Base-by-base conservation (phyloP, 2,113 vertebrate genomes). In the Corapipo altera region DNA sequence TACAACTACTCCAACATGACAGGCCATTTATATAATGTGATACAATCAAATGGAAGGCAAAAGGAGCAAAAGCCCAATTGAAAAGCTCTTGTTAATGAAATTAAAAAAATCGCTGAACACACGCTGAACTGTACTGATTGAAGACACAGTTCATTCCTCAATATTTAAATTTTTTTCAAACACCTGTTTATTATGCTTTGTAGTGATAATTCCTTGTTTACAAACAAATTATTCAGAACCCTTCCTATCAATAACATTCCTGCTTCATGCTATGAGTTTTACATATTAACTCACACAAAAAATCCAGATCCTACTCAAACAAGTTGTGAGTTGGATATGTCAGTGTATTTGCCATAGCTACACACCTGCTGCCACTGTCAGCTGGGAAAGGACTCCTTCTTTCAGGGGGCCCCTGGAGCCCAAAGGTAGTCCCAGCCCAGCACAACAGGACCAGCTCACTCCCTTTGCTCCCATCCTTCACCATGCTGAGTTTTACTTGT, bases 381-480 rank as follows among this genome's bases (percentile, higher is more conserved):
- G 16, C 48, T 78, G 11, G 12, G 33, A 77, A 48, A 46, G 6
- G 1, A 64, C 20, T 33, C 17, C 27, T 5, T 48, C 22, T 21
- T n/a, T 10, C 32, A 28, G 21, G 57, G 16, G 35, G 5, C 23
- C 59, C 5, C n/a, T 71, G 8, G 44, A 57, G 81, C 3, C 2
- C n/a, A 73, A 41, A 73, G 9, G 9, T 62, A 11, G 6, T 13
- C 15, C 9, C 28, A 75, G 33, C 3, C 33, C 23, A 51, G 13
- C 0, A 0, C 12, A 64, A 8, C 12, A 5, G 21, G 12, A 48
- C 32, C 15, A 59, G 8, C 4, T 54, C 23, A 15, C 21, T 71
- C 9, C 6, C 2, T 23, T 81, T 71, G 6, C 11, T 58, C 12
- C 12, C 16, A 28, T 46, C 9, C 48, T 91, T 37, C 39, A 19